Percentiles rank a stretch among this genome's conserved stretches.
These are phyloP conservation scores for Siniperca undulata DNA, from an alignment of 2,797 vertebrate species.

Conservation along the genomic window DNA sequence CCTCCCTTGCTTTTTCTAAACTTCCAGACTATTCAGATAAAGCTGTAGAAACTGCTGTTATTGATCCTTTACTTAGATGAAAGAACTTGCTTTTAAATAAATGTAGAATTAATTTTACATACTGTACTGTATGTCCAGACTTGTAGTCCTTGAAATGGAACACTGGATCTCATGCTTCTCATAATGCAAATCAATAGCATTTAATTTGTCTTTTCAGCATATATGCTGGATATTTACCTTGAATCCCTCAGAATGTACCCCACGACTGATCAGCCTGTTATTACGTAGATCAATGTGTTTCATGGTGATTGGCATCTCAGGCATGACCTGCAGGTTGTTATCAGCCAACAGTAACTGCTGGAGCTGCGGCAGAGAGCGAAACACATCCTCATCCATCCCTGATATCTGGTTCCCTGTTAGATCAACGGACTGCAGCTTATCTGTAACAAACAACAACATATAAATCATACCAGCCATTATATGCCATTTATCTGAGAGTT, in stretches of 20 bases:
- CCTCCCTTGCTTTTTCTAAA: too few species aligned
- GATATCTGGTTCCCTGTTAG: conserved; percentile 87
- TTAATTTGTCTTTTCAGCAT: too few species aligned
- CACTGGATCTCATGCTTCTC: too few species aligned
- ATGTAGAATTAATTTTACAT: too few species aligned
- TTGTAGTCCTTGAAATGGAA: too few species aligned
- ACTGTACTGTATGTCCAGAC: too few species aligned
- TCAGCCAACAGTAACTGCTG: conserved; percentile 85
- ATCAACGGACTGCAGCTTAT: conserved; percentile 86
- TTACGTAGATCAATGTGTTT: conserved; percentile 80
- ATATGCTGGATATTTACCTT: conserved; percentile 65
- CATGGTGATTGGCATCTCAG: conserved; percentile 82
- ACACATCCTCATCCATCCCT: conserved; percentile 76
- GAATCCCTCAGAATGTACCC: conserved; percentile 82
- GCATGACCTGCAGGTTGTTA: conserved; percentile 84
- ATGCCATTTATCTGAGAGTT: neutral
- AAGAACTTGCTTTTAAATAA: too few species aligned
- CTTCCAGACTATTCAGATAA: too few species aligned
- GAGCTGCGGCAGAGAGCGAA: conserved; percentile 81
- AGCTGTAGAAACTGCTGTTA: too few species aligned
- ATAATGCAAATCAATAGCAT: too few species aligned
- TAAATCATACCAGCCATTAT: neutral
- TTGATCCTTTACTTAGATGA: too few species aligned
- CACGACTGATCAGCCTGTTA: conserved; percentile 84
- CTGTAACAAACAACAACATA: conserved; percentile 63